phyloP scores from a whole-genome alignment of 1,140 invertebrate genomes.

The Plutomurus gul region DNA sequence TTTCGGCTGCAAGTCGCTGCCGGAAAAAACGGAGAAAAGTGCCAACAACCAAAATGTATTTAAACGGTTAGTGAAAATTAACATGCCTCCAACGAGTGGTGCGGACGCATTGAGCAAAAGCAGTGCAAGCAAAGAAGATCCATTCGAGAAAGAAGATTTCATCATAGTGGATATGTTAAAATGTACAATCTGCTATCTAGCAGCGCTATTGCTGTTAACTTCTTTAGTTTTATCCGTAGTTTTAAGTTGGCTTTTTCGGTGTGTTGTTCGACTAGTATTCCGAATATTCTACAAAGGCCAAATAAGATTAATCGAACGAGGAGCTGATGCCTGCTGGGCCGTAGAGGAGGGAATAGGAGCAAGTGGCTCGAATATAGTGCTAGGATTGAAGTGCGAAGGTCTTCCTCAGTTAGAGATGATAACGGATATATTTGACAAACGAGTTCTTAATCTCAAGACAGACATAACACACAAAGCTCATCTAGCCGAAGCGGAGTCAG shows the following conservation, averaged over 20 bases:
- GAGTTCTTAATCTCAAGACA: constrained; percentile 25
- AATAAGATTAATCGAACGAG: constrained; percentile 26
- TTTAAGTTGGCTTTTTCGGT: constrained; percentile 24
- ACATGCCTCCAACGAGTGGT: neutral
- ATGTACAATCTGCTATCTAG: constrained; percentile 5
- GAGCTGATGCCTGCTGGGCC: constrained; percentile 44
- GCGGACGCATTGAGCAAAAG: no score
- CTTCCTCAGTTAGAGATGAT: constrained; percentile 32
- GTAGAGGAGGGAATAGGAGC: constrained; percentile 28
- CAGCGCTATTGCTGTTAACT: constrained; percentile 11
- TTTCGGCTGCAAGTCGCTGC: neutral
- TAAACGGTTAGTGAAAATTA: neutral
- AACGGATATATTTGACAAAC: constrained; percentile 36
- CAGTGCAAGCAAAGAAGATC: neutral
- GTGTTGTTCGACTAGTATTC: constrained; percentile 34
- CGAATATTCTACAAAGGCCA: constrained; percentile 3
- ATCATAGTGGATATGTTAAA: neutral
- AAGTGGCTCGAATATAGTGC: constrained; percentile 43
- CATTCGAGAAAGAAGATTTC: neutral
- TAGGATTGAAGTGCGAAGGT: constrained; percentile 35
- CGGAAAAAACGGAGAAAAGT: neutral
- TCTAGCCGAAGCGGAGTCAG: neutral
- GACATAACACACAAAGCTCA: neutral
- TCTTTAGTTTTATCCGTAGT: constrained; percentile 19
- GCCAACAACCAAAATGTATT: neutral